Percentiles rank a stretch among this genome's conserved stretches.
phyloP scores from a whole-genome alignment of 2,113 vertebrate species.

The Chauna torquata region DNA sequence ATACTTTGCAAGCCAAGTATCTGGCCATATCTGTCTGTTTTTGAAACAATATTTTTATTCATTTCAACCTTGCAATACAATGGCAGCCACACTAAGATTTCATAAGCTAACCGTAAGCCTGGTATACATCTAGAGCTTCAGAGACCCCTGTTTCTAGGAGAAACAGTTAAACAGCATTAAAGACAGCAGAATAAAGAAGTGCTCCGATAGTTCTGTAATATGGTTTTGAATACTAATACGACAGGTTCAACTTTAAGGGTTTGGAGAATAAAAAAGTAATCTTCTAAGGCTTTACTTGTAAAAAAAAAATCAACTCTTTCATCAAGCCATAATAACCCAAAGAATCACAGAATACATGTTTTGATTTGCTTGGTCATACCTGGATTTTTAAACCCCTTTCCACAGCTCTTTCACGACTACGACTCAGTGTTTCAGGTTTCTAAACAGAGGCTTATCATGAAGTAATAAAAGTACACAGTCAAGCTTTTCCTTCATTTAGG shows the following conservation, averaged over 20 bases:
- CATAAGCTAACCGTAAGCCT: fast-evolving
- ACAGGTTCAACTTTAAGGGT: fast-evolving
- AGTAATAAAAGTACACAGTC: neutral
- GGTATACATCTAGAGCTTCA: neutral
- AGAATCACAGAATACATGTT: neutral
- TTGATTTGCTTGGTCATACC: neutral
- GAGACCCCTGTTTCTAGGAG: neutral
- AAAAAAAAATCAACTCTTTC: neutral
- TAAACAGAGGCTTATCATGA: neutral
- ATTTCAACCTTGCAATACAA: neutral
- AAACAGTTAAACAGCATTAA: neutral
- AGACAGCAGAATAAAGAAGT: neutral
- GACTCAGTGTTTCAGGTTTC: neutral
- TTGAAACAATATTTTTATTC: neutral
- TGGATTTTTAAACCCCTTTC: neutral
- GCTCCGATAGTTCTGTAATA: neutral
- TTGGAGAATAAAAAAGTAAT: neutral
- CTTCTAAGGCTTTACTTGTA: neutral
- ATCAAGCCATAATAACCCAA: neutral
- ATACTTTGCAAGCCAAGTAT: no score
- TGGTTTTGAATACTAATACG: neutral
- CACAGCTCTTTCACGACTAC: neutral
- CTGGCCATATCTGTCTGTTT: fast-evolving
- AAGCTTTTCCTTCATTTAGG: neutral
- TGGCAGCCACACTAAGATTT: neutral